Base-by-base conservation (phyloP, 2,888 invertebrate species). In the Cacoxenus indagator region DNA sequence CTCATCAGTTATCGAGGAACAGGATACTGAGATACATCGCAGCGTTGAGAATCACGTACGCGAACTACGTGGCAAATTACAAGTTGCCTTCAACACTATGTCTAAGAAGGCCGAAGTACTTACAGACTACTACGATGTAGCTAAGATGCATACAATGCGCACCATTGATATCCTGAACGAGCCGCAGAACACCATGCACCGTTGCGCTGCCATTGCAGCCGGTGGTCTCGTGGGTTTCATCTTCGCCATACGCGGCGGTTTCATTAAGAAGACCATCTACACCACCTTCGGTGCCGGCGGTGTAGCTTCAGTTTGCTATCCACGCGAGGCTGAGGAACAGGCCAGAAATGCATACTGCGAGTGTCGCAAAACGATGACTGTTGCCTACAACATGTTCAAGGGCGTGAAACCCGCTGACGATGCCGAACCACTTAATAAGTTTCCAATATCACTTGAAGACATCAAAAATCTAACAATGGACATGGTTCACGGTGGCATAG, bases 111-210 rank as follows among this genome's bases (percentile, higher is more conserved):
- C 76, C 45, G 76, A 79, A 4, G 54, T 70, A 4, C 8, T 84
- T 2, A 73, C 74, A 9, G 70, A 76, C 0, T 75, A 78, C 26
- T 67, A 77, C 17, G 68, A 76, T 2, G 80, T 77, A 0, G 84
- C 82, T 22, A 77, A 78, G 65, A 81, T 77, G 1, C 78, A 84
- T 59, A 76, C 83, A 3, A 76, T 77, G 68, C 77, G 91, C 71
- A 87, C 92, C 24, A 87, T 93, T 72, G 84, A 86, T 64, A 94
- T 93, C 85, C 89, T 96, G 67, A 91, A 92, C 76, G 92, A 95
- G 85, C 95, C 96, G 84, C 92, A 92, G 73, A 95, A 95, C 82
- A 90, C 92, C 29, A 85, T 93, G 59, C 92, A 92, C 4, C 90
- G 93, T 76, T 89, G 91, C 67, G 93, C 92, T 59, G 93, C 93